Percentiles rank a stretch among this genome's conserved stretches.
phyloP scores from a whole-genome alignment of 2,113 vertebrate species.

The Delphinus delphis region DNA sequence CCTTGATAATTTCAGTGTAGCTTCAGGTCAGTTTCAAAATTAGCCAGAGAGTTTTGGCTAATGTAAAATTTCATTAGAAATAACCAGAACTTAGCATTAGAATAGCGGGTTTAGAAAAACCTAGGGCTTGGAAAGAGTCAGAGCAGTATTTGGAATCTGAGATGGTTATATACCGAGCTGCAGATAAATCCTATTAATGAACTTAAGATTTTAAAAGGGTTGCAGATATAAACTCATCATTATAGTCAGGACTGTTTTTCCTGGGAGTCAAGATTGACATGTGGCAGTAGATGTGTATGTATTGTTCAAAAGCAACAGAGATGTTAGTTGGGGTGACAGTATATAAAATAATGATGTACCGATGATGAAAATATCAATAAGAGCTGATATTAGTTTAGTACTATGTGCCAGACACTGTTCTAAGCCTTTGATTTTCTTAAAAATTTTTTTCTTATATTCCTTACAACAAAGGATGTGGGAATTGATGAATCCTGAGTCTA shows the following conservation, averaged over 20 bases:
- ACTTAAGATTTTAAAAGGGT: neutral
- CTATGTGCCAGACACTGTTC: neutral
- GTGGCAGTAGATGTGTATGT: neutral
- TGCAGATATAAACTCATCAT: neutral
- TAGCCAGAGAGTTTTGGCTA: slow-evolving; percentile 7
- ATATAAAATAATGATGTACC: neutral
- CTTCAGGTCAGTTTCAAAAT: slow-evolving; percentile 24
- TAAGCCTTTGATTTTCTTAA: neutral
- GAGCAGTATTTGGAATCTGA: neutral
- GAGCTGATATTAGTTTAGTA: neutral
- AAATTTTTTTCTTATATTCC: neutral
- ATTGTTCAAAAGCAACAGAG: neutral
- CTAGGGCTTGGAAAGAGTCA: neutral
- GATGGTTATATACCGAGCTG: neutral
- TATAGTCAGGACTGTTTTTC: neutral
- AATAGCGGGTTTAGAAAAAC: neutral
- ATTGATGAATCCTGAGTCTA: neutral
- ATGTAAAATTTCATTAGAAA: neutral
- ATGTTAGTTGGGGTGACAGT: neutral
- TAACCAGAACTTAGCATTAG: neutral
- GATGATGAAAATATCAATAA: neutral
- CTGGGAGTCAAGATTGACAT: neutral
- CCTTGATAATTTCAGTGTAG: neutral
- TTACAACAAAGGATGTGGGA: neutral
- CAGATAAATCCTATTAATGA: neutral